Percentiles rank a stretch among this genome's conserved stretches.
Conservation (phyloP, 2,888 invertebrate genomes). For the Saturnia japonica region DNA sequence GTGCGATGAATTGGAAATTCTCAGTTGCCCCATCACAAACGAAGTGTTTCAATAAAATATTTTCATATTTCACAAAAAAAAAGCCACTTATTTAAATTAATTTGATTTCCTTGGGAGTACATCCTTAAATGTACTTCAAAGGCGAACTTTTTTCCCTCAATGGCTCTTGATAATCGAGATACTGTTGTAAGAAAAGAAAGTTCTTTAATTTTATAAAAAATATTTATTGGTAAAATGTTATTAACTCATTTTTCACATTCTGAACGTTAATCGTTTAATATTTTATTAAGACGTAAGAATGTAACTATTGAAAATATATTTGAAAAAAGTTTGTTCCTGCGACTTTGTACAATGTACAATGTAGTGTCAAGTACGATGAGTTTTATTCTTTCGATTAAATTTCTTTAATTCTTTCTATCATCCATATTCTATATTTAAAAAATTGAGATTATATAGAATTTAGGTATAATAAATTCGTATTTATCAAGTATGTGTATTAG, state of each 20-base stretch:
- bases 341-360: neutral
- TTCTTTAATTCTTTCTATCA: too few species aligned
- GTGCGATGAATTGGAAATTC: neutral
- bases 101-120: slow-evolving; percentile 39
- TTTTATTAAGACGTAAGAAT: slow-evolving; percentile 27
- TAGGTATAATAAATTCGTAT: too few species aligned
- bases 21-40: neutral
- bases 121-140: slow-evolving; percentile 40
- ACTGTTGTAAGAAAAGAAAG: slow-evolving; percentile 37
- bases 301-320: neutral
- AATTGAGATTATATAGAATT: too few species aligned
- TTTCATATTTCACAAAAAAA: slow-evolving; percentile 32
- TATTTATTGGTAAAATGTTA: slow-evolving; percentile 39
- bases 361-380: neutral
- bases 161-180: slow-evolving; percentile 45
- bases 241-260: slow-evolving; percentile 43
- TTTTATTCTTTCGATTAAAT: too few species aligned
- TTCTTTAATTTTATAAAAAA: slow-evolving; percentile 39
- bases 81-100: slow-evolving; percentile 41
- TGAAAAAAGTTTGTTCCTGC: neutral
- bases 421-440: too few species aligned
- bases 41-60: slow-evolving; percentile 24
- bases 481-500: too few species aligned
- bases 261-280: slow-evolving; percentile 25
- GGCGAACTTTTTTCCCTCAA: slow-evolving; percentile 42